Evolutionary conservation across 1,140 invertebrate species (phyloP).

Genomic region (Babylonia areolata): DNA sequence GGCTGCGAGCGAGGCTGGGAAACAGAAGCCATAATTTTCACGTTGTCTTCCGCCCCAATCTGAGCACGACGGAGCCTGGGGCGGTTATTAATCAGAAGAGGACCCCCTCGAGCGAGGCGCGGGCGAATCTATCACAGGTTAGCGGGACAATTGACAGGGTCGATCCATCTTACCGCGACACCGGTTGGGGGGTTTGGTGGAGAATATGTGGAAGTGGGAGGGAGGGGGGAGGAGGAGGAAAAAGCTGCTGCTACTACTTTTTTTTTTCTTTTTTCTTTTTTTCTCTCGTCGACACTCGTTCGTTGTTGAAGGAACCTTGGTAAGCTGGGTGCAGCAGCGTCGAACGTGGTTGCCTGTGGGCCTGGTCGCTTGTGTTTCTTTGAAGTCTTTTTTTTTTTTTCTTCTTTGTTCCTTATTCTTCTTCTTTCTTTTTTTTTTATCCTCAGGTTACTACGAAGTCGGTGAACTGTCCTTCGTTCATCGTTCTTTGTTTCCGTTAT

Average conservation of each 20-base stretch:
- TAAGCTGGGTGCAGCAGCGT: no score
- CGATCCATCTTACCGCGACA: constrained; percentile 1
- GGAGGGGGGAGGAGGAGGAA: no score
- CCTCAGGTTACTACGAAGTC: no score
- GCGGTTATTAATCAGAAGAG: constrained; percentile 11
- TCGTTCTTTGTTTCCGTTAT: no score
- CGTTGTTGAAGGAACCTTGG: no score
- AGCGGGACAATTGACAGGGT: neutral
- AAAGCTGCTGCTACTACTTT: no score
- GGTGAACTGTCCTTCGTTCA: no score
- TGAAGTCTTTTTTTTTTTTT: neutral
- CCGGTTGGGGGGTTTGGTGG: neutral
- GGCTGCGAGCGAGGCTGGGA: neutral
- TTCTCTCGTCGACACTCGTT: no score
- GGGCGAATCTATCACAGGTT: neutral
- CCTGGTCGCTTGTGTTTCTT: neutral
- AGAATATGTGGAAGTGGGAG: no score
- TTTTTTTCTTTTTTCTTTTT: no score
- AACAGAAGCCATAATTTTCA: constrained; percentile 3
- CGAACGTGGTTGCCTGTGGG: no score
- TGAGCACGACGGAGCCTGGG: neutral
- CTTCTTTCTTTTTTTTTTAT: neutral
- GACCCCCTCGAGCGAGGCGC: constrained; percentile 4
- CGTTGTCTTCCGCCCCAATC: neutral
- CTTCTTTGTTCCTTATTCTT: neutral